phyloP scores from a whole-genome alignment of 2,797 vertebrate genomes.

The Cynodonichthys magdalenae region DNA sequence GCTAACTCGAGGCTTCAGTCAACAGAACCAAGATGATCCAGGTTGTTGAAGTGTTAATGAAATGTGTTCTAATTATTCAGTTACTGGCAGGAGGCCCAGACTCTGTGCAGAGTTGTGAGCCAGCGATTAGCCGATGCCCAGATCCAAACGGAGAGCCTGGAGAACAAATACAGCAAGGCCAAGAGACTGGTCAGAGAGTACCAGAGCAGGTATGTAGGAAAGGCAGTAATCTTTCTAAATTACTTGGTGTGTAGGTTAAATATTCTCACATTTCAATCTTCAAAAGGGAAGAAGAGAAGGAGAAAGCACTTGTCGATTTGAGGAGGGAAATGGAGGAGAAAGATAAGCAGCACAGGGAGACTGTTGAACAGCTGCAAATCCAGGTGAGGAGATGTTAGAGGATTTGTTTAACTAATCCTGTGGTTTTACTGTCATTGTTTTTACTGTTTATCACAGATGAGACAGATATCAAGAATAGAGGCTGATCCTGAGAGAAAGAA shows the following conservation, averaged over 20 bases:
- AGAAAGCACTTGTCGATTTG: constrained; percentile 83
- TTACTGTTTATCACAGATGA: constrained; percentile 51
- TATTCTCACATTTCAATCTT: background rate
- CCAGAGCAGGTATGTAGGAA: constrained; percentile 85
- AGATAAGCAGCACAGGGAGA: constrained; percentile 80
- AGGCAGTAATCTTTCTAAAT: background rate
- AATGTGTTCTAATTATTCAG: constrained; percentile 48
- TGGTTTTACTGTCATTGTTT: constrained; percentile 32
- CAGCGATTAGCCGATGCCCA: constrained; percentile 90
- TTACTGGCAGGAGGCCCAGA: constrained; percentile 93
- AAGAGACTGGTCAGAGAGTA: constrained; percentile 89
- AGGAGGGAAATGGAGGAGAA: constrained; percentile 81
- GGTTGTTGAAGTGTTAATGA: constrained; percentile 15
- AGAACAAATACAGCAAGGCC: constrained; percentile 89
- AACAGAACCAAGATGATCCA: constrained; percentile 11
- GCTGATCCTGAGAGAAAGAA: constrained; percentile 33
- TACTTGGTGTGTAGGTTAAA: too few species aligned
- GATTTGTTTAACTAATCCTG: constrained; percentile 8
- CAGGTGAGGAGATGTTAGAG: constrained; percentile 74
- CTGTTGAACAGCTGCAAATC: constrained; percentile 79
- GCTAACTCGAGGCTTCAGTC: background rate
- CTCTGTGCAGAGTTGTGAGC: constrained; percentile 89
- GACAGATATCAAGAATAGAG: constrained; percentile 46
- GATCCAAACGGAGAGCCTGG: constrained; percentile 87
- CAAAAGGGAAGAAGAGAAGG: constrained; percentile 83